A percentile compares a stretch with the other conserved stretches of the same genome.
These are phyloP conservation scores for Copsychus sechellarum DNA, from an alignment of 2,113 vertebrate genomes.

Conservation along the genomic window DNA sequence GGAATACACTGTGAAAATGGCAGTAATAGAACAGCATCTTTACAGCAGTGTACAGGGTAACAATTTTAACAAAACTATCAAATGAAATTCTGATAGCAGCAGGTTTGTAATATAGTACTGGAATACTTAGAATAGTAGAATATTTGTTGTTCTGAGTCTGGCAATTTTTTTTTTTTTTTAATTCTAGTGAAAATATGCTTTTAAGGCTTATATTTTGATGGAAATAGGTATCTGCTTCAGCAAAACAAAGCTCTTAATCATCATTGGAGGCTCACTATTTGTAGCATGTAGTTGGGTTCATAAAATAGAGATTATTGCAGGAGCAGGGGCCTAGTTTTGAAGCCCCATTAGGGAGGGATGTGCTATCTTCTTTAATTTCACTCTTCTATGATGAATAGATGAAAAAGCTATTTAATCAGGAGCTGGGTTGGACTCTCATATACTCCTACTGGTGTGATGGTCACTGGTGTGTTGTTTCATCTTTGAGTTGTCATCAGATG, in stretches of 20 bases:
- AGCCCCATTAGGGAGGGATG: not conserved
- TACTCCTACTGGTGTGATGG: not conserved
- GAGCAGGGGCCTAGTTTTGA: not conserved
- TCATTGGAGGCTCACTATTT: not conserved
- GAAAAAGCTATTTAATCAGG: not conserved
- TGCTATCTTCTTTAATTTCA: not conserved
- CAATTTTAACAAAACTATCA: not conserved
- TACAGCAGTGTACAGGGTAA: not conserved
- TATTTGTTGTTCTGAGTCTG: not conserved
- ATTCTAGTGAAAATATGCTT: not conserved
- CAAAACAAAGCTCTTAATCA: not conserved
- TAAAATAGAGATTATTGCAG: not conserved
- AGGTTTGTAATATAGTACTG: not conserved
- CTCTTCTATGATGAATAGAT: not conserved
- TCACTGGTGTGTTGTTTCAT: fast-evolving
- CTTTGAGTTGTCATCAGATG: not conserved
- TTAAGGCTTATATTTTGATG: not conserved
- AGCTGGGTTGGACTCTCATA: not conserved
- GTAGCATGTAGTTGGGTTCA: not conserved
- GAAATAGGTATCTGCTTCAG: not conserved
- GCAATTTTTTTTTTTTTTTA: not conserved
- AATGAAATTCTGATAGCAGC: not conserved
- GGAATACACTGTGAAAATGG: not conserved
- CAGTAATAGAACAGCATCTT: not conserved
- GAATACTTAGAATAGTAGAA: too few relatives aligned